Percentiles rank a stretch among this genome's conserved stretches.
These are phyloP conservation scores for Leptopilina drosophilae DNA, from an alignment of 2,888 invertebrate genomes.

Conservation along the genomic window DNA sequence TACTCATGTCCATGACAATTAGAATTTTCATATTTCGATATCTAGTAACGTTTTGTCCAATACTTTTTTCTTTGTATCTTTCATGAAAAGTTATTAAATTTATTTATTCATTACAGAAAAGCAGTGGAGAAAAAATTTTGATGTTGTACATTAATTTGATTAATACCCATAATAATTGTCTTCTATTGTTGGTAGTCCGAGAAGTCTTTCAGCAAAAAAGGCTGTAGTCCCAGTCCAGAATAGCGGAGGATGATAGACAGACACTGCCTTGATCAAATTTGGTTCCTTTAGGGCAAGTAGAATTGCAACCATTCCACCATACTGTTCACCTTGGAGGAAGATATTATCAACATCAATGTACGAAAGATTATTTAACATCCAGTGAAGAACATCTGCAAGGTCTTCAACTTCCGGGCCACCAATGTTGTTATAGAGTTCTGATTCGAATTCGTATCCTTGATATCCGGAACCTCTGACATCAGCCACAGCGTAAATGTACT, in stretches of 20 bases:
- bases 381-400: neutral
- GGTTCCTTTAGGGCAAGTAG: neutral
- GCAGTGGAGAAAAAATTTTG: neutral
- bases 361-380: neutral
- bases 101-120: neutral
- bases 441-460: conserved; percentile 23
- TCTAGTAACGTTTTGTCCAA: neutral
- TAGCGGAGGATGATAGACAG: conserved; percentile 12
- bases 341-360: conserved; percentile 7
- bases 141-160: neutral
- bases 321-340: neutral
- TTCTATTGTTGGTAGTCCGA: neutral
- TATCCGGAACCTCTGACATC: conserved; percentile 16
- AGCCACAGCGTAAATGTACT: conserved; percentile 19
- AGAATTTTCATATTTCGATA: conserved; percentile 16
- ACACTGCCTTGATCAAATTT: conserved; percentile 2
- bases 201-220: conserved; percentile 10
- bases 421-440: conserved; percentile 9
- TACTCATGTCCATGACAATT: conserved; percentile 13
- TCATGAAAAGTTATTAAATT: neutral
- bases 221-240: conserved; percentile 8
- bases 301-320: conserved; percentile 15
- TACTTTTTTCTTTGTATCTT: conserved; percentile 1
- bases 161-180: neutral
- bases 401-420: conserved; percentile 6